phyloP scores from a whole-genome alignment of 2,888 invertebrate species.

The Sturmia bella region DNA sequence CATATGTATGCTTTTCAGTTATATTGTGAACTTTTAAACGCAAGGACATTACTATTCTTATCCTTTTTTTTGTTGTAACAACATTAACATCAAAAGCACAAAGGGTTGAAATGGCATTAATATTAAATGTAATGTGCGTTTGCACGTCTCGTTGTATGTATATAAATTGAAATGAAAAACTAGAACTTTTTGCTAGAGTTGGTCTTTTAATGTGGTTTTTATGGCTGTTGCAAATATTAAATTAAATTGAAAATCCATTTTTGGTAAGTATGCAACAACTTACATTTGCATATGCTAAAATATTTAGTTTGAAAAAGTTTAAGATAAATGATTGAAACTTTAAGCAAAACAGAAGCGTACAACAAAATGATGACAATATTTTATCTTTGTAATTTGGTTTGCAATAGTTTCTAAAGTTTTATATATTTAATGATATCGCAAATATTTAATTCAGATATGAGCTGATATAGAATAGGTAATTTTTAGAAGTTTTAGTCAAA shows the following conservation, averaged over 20 bases:
- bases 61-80: constrained; percentile 25
- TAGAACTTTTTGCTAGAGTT: background rate
- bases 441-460: too few relatives aligned
- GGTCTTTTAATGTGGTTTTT: constrained; percentile 5
- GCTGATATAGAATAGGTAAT: too few relatives aligned
- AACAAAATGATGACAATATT: too few relatives aligned
- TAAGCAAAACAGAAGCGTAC: too few relatives aligned
- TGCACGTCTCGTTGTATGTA: background rate
- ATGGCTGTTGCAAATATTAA: constrained; percentile 22
- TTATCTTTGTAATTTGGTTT: too few relatives aligned
- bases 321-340: too few relatives aligned
- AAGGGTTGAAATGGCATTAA: constrained; percentile 52
- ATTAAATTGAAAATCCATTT: constrained; percentile 35
- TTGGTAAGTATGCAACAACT: background rate
- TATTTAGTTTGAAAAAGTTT: background rate
- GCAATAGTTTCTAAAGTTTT: too few relatives aligned
- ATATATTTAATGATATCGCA: too few relatives aligned
- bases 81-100: background rate
- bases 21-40: constrained; percentile 47
- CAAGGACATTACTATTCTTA: constrained; percentile 45
- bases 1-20: constrained; percentile 11
- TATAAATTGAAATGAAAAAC: constrained; percentile 7
- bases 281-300: too few relatives aligned
- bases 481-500: too few relatives aligned
- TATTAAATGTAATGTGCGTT: constrained; percentile 54